phyloP scores from a whole-genome alignment of 2,888 invertebrate species.

The Cabera pusaria region DNA sequence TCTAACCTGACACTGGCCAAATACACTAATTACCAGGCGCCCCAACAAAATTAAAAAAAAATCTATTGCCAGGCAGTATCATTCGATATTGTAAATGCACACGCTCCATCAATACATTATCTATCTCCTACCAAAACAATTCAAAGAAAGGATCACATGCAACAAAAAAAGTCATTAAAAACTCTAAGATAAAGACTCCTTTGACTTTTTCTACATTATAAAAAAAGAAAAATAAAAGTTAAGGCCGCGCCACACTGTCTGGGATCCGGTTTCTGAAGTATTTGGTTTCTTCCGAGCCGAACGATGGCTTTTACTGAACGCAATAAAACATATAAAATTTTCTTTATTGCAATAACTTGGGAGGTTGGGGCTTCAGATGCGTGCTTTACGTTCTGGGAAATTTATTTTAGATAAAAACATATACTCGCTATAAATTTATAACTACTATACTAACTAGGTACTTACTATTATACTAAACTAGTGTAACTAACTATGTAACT shows the following conservation, averaged over 20 bases:
- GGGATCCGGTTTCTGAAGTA: constrained; percentile 79
- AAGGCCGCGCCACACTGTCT: constrained; percentile 82
- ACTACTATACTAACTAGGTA: no score
- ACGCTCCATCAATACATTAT: constrained; percentile 22
- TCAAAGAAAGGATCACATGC: constrained; percentile 57
- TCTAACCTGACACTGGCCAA: no score
- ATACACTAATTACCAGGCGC: no score
- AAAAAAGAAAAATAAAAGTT: constrained; percentile 65
- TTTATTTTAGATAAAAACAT: no score
- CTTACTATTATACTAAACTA: no score
- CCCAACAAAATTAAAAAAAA: no score
- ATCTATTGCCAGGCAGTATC: no score
- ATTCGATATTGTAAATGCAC: constrained; percentile 18
- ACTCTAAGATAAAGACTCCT: constrained; percentile 64
- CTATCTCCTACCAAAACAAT: constrained; percentile 30
- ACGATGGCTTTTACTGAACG: constrained; percentile 21
- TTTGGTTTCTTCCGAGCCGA: constrained; percentile 57
- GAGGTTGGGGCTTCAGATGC: constrained; percentile 8
- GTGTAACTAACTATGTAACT: no score
- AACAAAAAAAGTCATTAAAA: constrained; percentile 55
- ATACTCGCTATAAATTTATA: no score
- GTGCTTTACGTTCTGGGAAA: no score
- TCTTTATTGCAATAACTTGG: constrained; percentile 25
- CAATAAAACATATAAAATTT: constrained; percentile 28
- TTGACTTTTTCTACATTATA: constrained; percentile 61